A percentile compares a stretch with the other conserved stretches of the same genome.
Conservation (phyloP, 92 coral and sea anemone species). For the Blastomussa wellsi region DNA sequence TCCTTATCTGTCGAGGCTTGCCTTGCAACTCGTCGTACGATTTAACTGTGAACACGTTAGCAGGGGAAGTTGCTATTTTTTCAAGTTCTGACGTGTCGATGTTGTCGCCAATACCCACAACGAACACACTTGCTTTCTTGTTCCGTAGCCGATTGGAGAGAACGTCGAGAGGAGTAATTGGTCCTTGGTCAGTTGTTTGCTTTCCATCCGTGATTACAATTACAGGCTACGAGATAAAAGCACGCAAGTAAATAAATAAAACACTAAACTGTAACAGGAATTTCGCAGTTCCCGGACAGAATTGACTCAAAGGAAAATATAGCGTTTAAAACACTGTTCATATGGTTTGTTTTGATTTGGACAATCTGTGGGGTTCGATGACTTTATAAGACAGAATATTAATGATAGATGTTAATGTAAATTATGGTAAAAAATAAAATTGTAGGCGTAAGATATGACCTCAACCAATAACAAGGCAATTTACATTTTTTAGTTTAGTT, state of each 20-base stretch:
- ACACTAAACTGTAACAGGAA: too few species aligned
- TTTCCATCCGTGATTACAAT: conserved; percentile 62
- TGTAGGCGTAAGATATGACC: too few species aligned
- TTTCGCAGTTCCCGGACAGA: too few species aligned
- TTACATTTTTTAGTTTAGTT: too few species aligned
- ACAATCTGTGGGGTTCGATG: too few species aligned
- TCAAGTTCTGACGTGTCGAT: conserved; percentile 46
- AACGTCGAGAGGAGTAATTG: conserved; percentile 37
- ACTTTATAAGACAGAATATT: too few species aligned
- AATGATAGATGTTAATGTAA: too few species aligned
- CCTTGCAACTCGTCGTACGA: conserved; percentile 48
- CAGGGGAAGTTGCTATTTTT: conserved; percentile 52
- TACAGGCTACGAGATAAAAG: not conserved
- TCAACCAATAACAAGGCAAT: too few species aligned
- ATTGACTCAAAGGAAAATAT: too few species aligned
- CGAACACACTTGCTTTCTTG: conserved; percentile 47
- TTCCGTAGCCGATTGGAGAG: conserved; percentile 41
- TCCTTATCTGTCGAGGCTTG: conserved; percentile 34
- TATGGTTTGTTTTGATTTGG: too few species aligned
- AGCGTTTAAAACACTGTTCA: too few species aligned
- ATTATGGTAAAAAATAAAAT: too few species aligned
- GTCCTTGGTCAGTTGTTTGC: conserved; percentile 55
- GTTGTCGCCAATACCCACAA: conserved; percentile 59
- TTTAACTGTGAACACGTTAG: conserved; percentile 27
- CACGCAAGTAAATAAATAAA: not conserved